Base-by-base conservation (phyloP, 2,888 invertebrate species). In the Lasioglossum calceatum region DNA sequence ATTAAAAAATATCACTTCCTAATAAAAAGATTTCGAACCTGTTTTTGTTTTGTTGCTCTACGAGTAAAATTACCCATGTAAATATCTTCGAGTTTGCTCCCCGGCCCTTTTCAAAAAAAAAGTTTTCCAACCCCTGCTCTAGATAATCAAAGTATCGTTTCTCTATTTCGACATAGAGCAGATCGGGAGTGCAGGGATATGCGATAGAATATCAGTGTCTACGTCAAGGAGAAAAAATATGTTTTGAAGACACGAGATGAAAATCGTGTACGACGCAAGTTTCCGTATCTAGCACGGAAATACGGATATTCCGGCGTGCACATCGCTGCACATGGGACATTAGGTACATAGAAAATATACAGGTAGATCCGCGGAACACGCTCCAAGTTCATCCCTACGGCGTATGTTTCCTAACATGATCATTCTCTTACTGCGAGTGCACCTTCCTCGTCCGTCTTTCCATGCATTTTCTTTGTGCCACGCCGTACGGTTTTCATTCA, bases 331-430 rank as follows among this genome's bases (percentile, higher is more conserved):
- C 75, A 71, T 76, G 76, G 70, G 50, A 72, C 75, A n/a, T 75
- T 81, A 54, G 50, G 19, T 79, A 73, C 70, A 44, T 44, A 70
- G 44, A 79, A 67, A 81, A 58, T 76, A 71, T 19, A 58, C 77
- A 23, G 72, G 5, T 67, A 67, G 73, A 67, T 85, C 58, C 72
- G 67, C 3, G 61, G 44, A 78, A 72, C 42, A 50, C 77, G 70
- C n/a, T 39, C 54, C 12, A 39, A 58, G 70, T 79, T 80, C 70
- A 77, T 80, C 67, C 61, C 27, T 50, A 73, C 74, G 70, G 77
- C 67, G 73, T 78, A 75, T 84, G 77, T 81, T 75, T 80, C 77
- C 36, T 78, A 76, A 81, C 86, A 75, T 32, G 77, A 84, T 84
- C 77, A 78, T 77, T 77, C 75, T 19, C 16, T 77, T 61, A 42